These are phyloP conservation scores for Butorides virescens DNA, from an alignment of 2,113 vertebrate species.

Conservation along the genomic window DNA sequence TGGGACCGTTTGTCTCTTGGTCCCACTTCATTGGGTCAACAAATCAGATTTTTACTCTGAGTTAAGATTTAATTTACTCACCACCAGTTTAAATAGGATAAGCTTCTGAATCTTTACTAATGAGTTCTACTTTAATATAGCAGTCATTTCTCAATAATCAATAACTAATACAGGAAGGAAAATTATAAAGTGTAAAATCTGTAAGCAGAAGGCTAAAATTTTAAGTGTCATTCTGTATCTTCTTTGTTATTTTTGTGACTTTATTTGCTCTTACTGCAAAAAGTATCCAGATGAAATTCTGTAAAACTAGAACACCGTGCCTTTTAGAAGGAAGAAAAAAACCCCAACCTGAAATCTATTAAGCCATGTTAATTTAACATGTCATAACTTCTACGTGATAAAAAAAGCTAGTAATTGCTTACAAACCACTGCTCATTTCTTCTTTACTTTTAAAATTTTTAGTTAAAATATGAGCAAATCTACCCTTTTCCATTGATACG, in stretches of 20 bases:
- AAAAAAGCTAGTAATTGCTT: slow-evolving; percentile 24
- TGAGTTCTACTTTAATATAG: neutral
- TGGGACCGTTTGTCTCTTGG: slow-evolving; percentile 52
- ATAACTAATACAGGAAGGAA: neutral
- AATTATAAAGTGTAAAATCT: neutral
- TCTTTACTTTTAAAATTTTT: neutral
- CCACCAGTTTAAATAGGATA: neutral
- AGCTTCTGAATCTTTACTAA: neutral
- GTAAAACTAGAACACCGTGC: neutral
- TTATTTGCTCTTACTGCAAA: neutral
- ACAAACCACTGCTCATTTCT: slow-evolving; percentile 15
- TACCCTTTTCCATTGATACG: neutral
- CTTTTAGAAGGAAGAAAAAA: neutral
- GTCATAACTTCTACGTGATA: neutral
- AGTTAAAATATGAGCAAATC: neutral
- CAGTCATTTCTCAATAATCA: neutral
- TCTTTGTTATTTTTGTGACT: neutral
- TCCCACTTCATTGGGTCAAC: slow-evolving; percentile 30
- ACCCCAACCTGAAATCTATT: neutral
- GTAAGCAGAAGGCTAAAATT: neutral
- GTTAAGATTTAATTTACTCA: slow-evolving; percentile 27
- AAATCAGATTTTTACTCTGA: slow-evolving; percentile 34
- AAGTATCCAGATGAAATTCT: neutral
- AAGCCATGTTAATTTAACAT: neutral
- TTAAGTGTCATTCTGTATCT: neutral